Base-by-base conservation (phyloP, 2,888 invertebrate genomes). In the Mesoligia furuncula region DNA sequence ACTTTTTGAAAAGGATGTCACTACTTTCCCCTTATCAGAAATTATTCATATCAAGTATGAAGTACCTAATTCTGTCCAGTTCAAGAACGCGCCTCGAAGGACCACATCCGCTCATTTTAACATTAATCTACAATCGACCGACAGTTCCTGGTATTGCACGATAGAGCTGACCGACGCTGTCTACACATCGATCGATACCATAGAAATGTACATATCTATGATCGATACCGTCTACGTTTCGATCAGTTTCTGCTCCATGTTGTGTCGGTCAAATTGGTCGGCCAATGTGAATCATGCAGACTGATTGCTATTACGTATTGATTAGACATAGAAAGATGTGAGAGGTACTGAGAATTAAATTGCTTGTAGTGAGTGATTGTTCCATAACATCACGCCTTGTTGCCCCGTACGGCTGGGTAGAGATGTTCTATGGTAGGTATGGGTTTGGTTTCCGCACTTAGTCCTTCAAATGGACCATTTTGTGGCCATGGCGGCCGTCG, bases 251-350 rank as follows among this genome's bases (percentile, higher is more conserved):
- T 8, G n/a, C 1, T 64, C 17, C 3, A 74, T 54, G 42, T 66
- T 59, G 81, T 54, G 42, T 66, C 65, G 81, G 59, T 42, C 57
- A 48, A 48, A 51, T 51, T 66, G 17, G 11, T n/a, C 42, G 42
- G 48, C 59, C 17, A 79, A 59, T 81, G 42, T 73, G 48, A 51
- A 61, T 79, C 65, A 61, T 36, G 36, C 65, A 51, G 17, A 59
- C 15, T 51, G 74, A 81, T 81, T 61, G 51, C 73, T 27, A 64
- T 78, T 80, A 78, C 80, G 80, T 80, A 45, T 42, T 54, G 36
- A 24, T 24, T 24, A 31, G 31, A 54, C 2, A 24, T 64, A 48
- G 5, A 48, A 48, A 59, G 9, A 75, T 8, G 36, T 64, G 54
- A 57, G 24, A 62, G 45, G 31, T 80, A 36, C 15, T n/a, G 20